Evolutionary conservation across 2,888 invertebrate species (phyloP).

Genomic region (Campoletis raptor): DNA sequence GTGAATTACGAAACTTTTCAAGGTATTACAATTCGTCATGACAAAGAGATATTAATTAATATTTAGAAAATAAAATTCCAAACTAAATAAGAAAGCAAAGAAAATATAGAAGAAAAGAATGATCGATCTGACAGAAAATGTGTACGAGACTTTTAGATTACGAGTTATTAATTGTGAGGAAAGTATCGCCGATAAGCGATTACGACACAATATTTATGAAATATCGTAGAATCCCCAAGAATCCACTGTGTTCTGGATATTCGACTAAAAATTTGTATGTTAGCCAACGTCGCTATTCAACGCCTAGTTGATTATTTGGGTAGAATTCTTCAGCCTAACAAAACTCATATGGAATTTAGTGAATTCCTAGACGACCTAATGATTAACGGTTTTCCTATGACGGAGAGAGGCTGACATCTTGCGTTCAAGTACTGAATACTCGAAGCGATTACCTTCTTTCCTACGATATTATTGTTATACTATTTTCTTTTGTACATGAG

Average conservation of each 20-base stretch:
- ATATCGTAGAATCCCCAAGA: constrained; percentile 30
- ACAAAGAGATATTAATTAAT: constrained; percentile 56
- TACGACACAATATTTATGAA: constrained; percentile 29
- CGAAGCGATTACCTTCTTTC: constrained; percentile 20
- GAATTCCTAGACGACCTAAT: constrained; percentile 51
- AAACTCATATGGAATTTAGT: constrained; percentile 39
- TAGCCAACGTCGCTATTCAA: constrained; percentile 30
- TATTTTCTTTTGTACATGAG: constrained; percentile 52
- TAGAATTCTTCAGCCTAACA: constrained; percentile 41
- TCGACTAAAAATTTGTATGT: constrained; percentile 36
- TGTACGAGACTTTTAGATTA: constrained; percentile 50
- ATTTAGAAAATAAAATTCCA: constrained; percentile 50
- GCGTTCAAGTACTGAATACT: constrained; percentile 59
- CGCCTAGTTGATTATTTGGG: constrained; percentile 41
- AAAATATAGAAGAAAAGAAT: not conserved
- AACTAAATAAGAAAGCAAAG: not conserved
- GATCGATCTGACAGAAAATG: constrained; percentile 36
- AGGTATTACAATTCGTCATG: constrained; percentile 44
- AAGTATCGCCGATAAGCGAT: constrained; percentile 55
- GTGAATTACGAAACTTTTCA: constrained; percentile 36
- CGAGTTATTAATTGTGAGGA: constrained; percentile 40
- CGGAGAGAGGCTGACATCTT: constrained; percentile 57
- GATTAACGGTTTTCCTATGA: constrained; percentile 60
- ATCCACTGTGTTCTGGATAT: constrained; percentile 38
- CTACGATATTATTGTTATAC: constrained; percentile 35